Conservation (phyloP, 2,113 vertebrate genomes). For the Urocynchramus pylzowi region DNA sequence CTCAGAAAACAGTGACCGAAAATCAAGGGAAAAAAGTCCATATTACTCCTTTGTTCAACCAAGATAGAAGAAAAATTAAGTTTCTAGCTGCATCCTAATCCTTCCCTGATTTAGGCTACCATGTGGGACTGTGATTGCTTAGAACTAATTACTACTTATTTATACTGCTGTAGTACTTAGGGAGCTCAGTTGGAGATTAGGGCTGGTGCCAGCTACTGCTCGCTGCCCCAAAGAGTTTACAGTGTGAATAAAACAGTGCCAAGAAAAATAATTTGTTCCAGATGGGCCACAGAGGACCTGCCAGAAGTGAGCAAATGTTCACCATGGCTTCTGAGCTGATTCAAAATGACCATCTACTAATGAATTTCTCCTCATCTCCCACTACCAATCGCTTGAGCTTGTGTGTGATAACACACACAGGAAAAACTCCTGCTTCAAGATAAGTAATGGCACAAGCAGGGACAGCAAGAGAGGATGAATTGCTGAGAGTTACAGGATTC, state of each 20-base stretch:
- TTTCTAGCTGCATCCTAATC: conserved; percentile 28
- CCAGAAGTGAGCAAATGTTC: conserved; percentile 53
- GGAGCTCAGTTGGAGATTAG: conserved; percentile 52
- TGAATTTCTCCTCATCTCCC: conserved; percentile 12
- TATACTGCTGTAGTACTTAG: conserved; percentile 54
- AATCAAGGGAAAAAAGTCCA: neutral
- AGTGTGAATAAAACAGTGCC: conserved; percentile 12
- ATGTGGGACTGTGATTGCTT: conserved; percentile 21
- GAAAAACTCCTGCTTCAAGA: neutral
- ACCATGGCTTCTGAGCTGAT: conserved; percentile 21
- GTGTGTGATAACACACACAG: fast-evolving
- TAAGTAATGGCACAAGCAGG: neutral
- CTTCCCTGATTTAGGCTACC: conserved; percentile 16
- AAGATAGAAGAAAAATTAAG: conserved; percentile 23
- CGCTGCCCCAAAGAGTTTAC: conserved; percentile 56
- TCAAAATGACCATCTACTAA: conserved; percentile 51
- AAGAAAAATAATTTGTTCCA: conserved; percentile 64
- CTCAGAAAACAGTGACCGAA: neutral
- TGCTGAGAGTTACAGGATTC: neutral
- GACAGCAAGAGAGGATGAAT: neutral
- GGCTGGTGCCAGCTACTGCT: conserved; percentile 34
- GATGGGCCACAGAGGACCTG: conserved; percentile 56
- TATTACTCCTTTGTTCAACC: neutral
- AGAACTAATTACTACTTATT: conserved; percentile 61
- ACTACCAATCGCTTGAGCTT: neutral